A percentile compares a stretch with the other conserved stretches of the same genome.
Evolutionary conservation across 2,113 vertebrate genomes (phyloP).

Genomic region (Platysteira castanea): DNA sequence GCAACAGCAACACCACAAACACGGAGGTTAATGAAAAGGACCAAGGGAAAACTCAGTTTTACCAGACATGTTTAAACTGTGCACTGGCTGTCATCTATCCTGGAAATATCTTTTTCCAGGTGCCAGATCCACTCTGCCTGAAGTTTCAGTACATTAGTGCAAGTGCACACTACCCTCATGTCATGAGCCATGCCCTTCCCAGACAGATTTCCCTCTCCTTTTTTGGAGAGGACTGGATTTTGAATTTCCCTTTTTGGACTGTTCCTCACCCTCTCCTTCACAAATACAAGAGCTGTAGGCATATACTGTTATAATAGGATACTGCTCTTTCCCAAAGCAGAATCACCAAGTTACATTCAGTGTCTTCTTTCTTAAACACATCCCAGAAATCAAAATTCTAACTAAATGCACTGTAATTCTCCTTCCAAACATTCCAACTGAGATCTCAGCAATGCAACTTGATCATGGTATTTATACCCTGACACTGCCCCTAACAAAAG

Average conservation of each 20-base stretch:
- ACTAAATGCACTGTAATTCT: not conserved
- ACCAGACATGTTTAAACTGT: not conserved
- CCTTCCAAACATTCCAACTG: not conserved
- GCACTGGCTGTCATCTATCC: not conserved
- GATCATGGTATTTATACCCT: rapidly evolving
- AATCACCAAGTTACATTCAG: not conserved
- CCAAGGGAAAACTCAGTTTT: not conserved
- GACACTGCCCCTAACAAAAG: not conserved
- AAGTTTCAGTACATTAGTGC: not conserved
- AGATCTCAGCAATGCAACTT: not conserved
- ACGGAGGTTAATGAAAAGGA: not conserved
- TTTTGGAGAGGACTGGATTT: not conserved
- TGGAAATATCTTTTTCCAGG: not conserved
- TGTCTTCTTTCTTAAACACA: not conserved
- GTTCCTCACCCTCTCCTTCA: not conserved
- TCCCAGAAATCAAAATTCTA: not conserved
- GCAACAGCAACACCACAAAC: not conserved
- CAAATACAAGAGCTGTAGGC: not conserved
- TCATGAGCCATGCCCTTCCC: not conserved
- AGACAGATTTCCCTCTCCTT: not conserved
- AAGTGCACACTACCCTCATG: no score
- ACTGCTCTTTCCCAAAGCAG: not conserved
- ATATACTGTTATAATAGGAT: rapidly evolving
- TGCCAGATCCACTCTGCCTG: not conserved
- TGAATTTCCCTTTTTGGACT: not conserved